These are phyloP conservation scores for Mellilla xanthometata DNA, from an alignment of 2,888 invertebrate species.

Conservation along the genomic window DNA sequence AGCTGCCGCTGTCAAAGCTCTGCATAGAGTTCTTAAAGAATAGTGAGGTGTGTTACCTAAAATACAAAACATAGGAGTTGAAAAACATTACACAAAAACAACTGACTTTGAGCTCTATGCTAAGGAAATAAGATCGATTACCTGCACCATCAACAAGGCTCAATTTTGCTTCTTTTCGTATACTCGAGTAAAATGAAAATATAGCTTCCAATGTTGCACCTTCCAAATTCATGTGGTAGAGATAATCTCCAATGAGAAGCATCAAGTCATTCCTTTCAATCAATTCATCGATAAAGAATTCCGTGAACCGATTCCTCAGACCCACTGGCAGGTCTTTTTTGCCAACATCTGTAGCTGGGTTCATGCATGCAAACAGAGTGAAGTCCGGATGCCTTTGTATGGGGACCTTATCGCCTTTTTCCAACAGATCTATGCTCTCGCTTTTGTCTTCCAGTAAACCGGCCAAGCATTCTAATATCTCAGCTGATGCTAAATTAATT, in stretches of 20 bases:
- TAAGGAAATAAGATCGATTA: slow-evolving; percentile 27
- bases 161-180: slow-evolving; percentile 86
- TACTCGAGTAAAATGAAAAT: slow-evolving; percentile 92
- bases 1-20: slow-evolving; percentile 93
- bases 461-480: slow-evolving; percentile 97
- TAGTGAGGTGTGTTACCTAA: slow-evolving; percentile 95
- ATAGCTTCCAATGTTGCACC: slow-evolving; percentile 88
- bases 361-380: slow-evolving; percentile 99
- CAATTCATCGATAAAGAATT: slow-evolving; percentile 97
- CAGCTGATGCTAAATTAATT: slow-evolving; percentile 98
- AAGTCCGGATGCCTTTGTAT: slow-evolving; percentile 93
- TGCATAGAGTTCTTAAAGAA: slow-evolving; percentile 95
- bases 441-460: slow-evolving; percentile 92
- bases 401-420: slow-evolving; percentile 94
- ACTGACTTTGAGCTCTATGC: neutral
- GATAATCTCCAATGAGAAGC: slow-evolving; percentile 90
- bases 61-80: no score
- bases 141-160: slow-evolving; percentile 92
- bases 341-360: slow-evolving; percentile 99
- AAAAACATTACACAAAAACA: neutral
- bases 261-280: slow-evolving; percentile 90
- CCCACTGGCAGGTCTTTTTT: slow-evolving; percentile 97
- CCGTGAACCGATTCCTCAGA: slow-evolving; percentile 97
- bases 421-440: slow-evolving; percentile 92
- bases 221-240: slow-evolving; percentile 89